A percentile compares a stretch with the other conserved stretches of the same genome.
Evolutionary conservation across 2,888 invertebrate species (phyloP).

Genomic region (Phyto melanocephala): DNA sequence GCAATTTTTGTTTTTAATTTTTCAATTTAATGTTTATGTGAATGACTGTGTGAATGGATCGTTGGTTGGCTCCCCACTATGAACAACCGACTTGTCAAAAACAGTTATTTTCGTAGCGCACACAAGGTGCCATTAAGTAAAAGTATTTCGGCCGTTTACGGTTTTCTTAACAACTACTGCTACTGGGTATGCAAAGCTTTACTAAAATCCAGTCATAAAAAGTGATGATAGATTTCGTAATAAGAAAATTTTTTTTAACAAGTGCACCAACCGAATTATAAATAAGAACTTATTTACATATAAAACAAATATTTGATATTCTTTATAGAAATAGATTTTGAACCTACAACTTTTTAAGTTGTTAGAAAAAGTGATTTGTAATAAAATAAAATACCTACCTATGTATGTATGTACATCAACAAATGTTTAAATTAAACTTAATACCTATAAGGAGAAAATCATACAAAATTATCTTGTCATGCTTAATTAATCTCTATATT

Average conservation of each 20-base stretch:
- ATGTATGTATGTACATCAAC: too few relatives aligned
- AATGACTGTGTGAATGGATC: not conserved
- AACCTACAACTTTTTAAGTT: not conserved
- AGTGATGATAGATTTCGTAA: not conserved
- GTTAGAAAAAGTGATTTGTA: not conserved
- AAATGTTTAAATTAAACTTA: too few relatives aligned
- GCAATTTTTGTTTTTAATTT: slow-evolving; percentile 5
- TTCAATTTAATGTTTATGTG: slow-evolving; percentile 6
- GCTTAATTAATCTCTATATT: not conserved
- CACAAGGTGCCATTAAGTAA: not conserved
- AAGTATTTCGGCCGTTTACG: not conserved
- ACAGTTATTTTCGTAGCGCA: slow-evolving; percentile 34
- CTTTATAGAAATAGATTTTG: not conserved
- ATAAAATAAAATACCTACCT: not conserved
- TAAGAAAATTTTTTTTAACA: not conserved
- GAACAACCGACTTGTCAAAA: slow-evolving; percentile 2
- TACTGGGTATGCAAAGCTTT: not conserved
- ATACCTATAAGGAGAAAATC: too few relatives aligned
- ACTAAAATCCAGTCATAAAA: not conserved
- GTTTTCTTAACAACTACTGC: not conserved
- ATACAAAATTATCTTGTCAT: not conserved
- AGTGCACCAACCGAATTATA: too few relatives aligned
- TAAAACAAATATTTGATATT: not conserved
- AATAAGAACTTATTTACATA: too few relatives aligned
- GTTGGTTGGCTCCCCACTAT: slow-evolving; percentile 2